Evolutionary conservation across 2,888 invertebrate species (phyloP), one percentile per base, ranked within the genome.

Genomic region (Scaptomyza cyrtandrae): DNA sequence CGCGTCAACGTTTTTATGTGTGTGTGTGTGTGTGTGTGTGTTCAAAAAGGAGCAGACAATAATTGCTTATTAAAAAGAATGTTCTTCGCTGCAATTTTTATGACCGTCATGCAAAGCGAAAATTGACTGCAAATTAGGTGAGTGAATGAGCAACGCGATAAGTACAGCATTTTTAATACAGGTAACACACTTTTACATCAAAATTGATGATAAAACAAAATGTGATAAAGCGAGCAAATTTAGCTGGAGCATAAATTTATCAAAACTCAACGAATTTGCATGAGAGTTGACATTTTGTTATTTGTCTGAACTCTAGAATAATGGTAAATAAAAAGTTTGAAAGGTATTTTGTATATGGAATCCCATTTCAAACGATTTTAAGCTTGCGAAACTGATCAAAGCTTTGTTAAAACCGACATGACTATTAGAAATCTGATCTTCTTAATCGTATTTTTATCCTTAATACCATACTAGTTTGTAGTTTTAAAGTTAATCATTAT

Each of bases 21-120:
- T 33, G 11, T 16, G 41, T 41, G 41, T 41, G 24, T 24, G 24
- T 33, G 29, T 10, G 3, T 35, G 11, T 41, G 41, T 41, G 41
- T 41, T 16, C 29, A 10, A 77, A 81, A 81, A 86, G 86, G 79
- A 83, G 71, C 86, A 84, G 67, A 73, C 85, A 84, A 84, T 84
- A 84, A 84, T 84, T 86, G 83, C 85, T 84, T 84, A 84, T 86
- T 86, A 84, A 84, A 86, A 73, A 63, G 70, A 77, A 76, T 77
- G 65, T 85, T 80, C 65, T 65, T 60, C 57, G 80, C 70, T 69
- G 59, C 74, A 70, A 74, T 80, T 64, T 86, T 83, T 86, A 83
- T 81, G 86, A 71, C 71, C 66, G 73, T 67, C 63, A 61, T 64
- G 56, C 75, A 72, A 69, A 48, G 76, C 79, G 70, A 76, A 84